phyloP scores from a whole-genome alignment of 2,888 invertebrate genomes.

The Neuroscelio doddi region DNA sequence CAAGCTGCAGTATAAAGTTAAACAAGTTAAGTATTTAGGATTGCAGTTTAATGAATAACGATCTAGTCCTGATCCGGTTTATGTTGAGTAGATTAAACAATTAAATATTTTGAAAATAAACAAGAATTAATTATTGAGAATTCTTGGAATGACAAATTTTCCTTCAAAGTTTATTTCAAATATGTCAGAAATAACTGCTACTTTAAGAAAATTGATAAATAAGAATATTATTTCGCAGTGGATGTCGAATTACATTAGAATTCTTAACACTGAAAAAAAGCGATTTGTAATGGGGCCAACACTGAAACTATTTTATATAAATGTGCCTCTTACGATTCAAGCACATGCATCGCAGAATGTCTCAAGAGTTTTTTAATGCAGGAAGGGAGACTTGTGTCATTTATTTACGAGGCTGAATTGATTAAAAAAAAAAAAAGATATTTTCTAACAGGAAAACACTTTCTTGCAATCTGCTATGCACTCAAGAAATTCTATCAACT shows the following conservation, averaged over 20 bases:
- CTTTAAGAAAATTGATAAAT: conserved; percentile 46
- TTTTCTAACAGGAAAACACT: conserved; percentile 68
- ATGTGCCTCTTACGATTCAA: conserved; percentile 53
- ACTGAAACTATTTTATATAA: conserved; percentile 50
- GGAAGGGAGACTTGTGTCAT: conserved; percentile 58
- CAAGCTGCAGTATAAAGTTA: conserved; percentile 24
- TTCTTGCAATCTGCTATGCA: conserved; percentile 60
- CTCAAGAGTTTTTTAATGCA: conserved; percentile 62
- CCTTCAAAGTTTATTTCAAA: conserved; percentile 46
- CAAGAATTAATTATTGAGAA: conserved; percentile 39
- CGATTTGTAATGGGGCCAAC: conserved; percentile 47
- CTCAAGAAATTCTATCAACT: conserved; percentile 62
- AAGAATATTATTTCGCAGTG: conserved; percentile 34
- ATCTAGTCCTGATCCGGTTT: conserved; percentile 12
- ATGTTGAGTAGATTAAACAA: conserved; percentile 23
- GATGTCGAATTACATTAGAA: conserved; percentile 15
- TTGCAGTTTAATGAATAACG: conserved; percentile 15
- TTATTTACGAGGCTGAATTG: conserved; percentile 61
- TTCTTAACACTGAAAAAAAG: conserved; percentile 16
- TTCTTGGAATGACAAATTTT: conserved; percentile 50
- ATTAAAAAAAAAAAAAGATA: conserved; percentile 57
- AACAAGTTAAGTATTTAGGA: conserved; percentile 32
- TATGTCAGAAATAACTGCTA: conserved; percentile 35
- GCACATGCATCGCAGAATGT: conserved; percentile 55
- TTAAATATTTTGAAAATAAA: conserved; percentile 34